Conservation (phyloP, 1,140 invertebrate species). For the Ooceraea biroi region DNA sequence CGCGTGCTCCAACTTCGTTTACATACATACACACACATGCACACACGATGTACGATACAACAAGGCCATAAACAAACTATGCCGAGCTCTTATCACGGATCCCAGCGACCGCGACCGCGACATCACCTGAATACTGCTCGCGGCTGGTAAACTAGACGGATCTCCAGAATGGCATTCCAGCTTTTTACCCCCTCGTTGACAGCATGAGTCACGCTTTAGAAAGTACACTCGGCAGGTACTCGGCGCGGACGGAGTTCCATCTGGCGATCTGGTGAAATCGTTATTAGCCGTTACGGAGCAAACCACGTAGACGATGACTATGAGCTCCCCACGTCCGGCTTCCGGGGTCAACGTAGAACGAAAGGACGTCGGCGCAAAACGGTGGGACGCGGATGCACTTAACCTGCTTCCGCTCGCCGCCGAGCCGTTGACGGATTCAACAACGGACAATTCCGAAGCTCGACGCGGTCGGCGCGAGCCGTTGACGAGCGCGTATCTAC, state of each 20-base stretch:
- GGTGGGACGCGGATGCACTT: background rate
- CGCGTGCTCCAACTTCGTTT: background rate
- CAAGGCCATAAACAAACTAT: background rate
- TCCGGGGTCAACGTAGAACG: too few relatives aligned
- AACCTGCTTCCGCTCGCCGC: conserved; percentile 11
- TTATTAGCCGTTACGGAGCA: background rate
- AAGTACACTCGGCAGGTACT: conserved; percentile 38
- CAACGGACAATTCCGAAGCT: background rate
- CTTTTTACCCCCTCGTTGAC: conserved; percentile 1
- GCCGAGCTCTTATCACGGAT: background rate
- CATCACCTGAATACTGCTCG: conserved; percentile 11
- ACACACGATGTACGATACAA: background rate
- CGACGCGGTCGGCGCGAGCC: background rate
- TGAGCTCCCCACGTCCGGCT: too few relatives aligned
- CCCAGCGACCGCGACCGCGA: background rate
- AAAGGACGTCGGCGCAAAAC: background rate
- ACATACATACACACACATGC: background rate
- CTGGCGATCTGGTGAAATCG: background rate
- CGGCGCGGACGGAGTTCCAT: background rate
- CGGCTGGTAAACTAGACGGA: conserved; percentile 4
- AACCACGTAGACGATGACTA: background rate
- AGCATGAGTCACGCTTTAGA: conserved; percentile 47
- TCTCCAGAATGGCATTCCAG: conserved; percentile 16
- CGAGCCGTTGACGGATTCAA: background rate
- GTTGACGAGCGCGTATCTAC: background rate